Evolutionary conservation across 2,113 vertebrate genomes (phyloP).

Genomic region (Toxotes jaculatrix): DNA sequence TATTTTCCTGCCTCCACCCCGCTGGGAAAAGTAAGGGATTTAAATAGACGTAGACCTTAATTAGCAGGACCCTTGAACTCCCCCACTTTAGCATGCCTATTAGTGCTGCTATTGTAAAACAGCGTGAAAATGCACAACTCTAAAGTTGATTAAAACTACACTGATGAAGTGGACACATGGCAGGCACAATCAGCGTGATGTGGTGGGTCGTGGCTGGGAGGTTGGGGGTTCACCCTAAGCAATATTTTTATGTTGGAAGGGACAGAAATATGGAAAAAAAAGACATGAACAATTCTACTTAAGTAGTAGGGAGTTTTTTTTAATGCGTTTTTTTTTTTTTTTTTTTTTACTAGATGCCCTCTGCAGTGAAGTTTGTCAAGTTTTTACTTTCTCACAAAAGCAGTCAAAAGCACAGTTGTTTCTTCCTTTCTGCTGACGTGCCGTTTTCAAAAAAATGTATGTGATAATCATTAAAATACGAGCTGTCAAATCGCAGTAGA

Average conservation of each 20-base stretch:
- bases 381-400: slow-evolving; percentile 3
- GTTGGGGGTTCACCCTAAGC: slow-evolving; percentile 5
- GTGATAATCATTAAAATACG: slow-evolving; percentile 58
- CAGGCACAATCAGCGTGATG: slow-evolving; percentile 51
- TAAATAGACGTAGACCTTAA: slow-evolving; percentile 85
- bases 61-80: slow-evolving; percentile 84
- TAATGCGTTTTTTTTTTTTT: slow-evolving; percentile 40
- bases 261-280: not conserved
- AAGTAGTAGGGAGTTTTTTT: slow-evolving; percentile 24
- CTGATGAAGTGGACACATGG: slow-evolving; percentile 65
- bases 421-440: not conserved
- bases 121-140: slow-evolving; percentile 58
- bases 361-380: slow-evolving; percentile 1
- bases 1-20: slow-evolving; percentile 70
- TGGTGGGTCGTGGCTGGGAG: slow-evolving; percentile 6
- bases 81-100: slow-evolving; percentile 67
- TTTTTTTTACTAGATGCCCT: not conserved
- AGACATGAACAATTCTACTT: not conserved
- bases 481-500: slow-evolving; percentile 48
- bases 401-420: slow-evolving; percentile 22
- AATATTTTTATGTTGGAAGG: not conserved
- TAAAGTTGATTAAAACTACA: slow-evolving; percentile 70
- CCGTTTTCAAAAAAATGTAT: slow-evolving; percentile 57
- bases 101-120: slow-evolving; percentile 63
- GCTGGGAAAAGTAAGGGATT: slow-evolving; percentile 76